phyloP scores from a whole-genome alignment of 1,140 invertebrate genomes.

The Heterodera carotae region DNA sequence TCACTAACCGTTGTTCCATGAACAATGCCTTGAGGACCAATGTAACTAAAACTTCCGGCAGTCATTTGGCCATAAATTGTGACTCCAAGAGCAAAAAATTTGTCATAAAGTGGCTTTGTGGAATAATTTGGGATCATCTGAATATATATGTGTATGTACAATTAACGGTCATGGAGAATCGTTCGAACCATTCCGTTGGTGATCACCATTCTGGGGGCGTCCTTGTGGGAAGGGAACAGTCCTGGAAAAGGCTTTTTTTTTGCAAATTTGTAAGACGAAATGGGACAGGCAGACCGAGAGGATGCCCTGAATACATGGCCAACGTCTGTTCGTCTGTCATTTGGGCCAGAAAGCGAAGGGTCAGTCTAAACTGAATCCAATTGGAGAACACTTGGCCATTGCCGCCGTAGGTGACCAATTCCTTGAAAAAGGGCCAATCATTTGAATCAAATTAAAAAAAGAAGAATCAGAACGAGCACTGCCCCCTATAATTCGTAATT shows the following conservation, averaged over 20 bases:
- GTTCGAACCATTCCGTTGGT: conserved; percentile 74
- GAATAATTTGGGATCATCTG: conserved; percentile 75
- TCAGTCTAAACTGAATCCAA: conserved; percentile 75
- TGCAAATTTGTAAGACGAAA: conserved; percentile 46
- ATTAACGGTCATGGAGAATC: conserved; percentile 8
- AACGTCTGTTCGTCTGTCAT: conserved; percentile 73
- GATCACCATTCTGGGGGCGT: conserved; percentile 72
- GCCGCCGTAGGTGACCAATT: conserved; percentile 73
- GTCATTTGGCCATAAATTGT: conserved; percentile 72
- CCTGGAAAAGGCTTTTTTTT: conserved; percentile 10
- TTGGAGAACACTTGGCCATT: conserved; percentile 77
- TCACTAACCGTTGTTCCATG: conserved; percentile 74
- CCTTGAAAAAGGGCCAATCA: conserved; percentile 34
- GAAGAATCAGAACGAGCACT: too few relatives aligned
- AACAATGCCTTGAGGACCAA: conserved; percentile 76
- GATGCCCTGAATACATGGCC: conserved; percentile 75
- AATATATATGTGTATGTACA: neutral
- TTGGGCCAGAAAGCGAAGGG: conserved; percentile 72
- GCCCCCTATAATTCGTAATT: too few relatives aligned
- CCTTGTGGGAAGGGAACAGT: conserved; percentile 71
- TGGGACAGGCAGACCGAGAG: conserved; percentile 68
- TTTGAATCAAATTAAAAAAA: neutral
- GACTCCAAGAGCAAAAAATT: conserved; percentile 73
- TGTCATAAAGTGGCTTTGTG: conserved; percentile 68
- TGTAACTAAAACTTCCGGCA: conserved; percentile 75